Evolutionary conservation across 2,797 vertebrate genomes (phyloP).

Genomic region (Cossypha heuglini): DNA sequence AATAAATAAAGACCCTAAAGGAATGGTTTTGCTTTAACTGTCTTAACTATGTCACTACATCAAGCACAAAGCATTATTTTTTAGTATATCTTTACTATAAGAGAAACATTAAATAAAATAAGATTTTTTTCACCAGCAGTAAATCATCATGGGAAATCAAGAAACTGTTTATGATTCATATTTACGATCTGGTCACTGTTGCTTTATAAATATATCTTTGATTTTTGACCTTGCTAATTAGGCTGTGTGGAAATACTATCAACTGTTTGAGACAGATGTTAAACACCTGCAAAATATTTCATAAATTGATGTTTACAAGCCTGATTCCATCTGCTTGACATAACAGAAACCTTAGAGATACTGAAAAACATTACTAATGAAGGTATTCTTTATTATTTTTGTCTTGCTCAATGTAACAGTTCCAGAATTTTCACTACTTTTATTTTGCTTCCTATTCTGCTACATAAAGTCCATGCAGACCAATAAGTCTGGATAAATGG

Average conservation of each 20-base stretch:
- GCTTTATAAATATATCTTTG: background rate
- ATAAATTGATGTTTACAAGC: background rate
- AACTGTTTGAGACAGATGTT: background rate
- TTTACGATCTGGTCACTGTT: background rate
- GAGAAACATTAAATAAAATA: background rate
- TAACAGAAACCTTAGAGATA: background rate
- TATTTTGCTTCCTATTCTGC: background rate
- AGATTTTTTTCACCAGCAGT: background rate
- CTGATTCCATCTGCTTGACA: background rate
- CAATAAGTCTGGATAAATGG: background rate
- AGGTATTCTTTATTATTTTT: background rate
- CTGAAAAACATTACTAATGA: background rate
- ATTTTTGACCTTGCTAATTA: conserved; percentile 2
- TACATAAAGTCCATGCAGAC: background rate
- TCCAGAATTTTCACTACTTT: background rate
- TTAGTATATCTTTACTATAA: background rate
- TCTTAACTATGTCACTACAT: background rate
- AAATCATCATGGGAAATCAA: background rate
- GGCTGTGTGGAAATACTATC: background rate
- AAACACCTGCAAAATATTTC: background rate
- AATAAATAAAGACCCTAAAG: background rate
- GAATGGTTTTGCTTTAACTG: background rate
- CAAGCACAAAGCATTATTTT: background rate
- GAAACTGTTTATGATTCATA: background rate
- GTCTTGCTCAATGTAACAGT: background rate